phyloP scores from a whole-genome alignment of 1,140 invertebrate genomes.

The Pseudachorutes palmiensis region DNA sequence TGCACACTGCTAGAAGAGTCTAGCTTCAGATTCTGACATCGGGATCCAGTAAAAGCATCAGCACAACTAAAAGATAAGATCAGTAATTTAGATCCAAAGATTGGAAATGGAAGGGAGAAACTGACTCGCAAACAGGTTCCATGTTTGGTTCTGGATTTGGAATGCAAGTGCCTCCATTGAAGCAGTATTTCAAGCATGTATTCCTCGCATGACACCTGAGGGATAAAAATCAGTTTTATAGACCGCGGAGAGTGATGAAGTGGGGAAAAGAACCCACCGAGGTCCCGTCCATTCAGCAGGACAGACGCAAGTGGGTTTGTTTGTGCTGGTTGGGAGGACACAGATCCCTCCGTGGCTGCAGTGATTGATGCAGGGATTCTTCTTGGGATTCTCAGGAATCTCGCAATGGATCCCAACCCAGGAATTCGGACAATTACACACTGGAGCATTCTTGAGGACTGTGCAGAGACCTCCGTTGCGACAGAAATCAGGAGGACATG shows the following conservation, averaged over 20 bases:
- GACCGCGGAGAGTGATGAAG: background rate
- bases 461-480: conserved; percentile 46
- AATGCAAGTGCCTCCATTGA: conserved; percentile 52
- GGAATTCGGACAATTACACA: conserved; percentile 47
- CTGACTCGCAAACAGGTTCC: conserved; percentile 46
- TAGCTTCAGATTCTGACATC: conserved; percentile 39
- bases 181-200: conserved; percentile 51
- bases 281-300: conserved; percentile 51
- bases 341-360: conserved; percentile 55
- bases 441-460: conserved; percentile 35
- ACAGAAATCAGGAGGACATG: conserved; percentile 40
- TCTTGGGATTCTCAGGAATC: conserved; percentile 42
- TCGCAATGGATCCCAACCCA: conserved; percentile 51
- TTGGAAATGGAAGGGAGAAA: conserved; percentile 18
- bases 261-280: conserved; percentile 24
- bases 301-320: conserved; percentile 50
- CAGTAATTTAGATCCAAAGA: conserved; percentile 1
- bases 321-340: conserved; percentile 38
- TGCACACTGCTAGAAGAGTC: conserved; percentile 14
- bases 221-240: background rate
- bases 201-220: conserved; percentile 46
- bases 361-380: conserved; percentile 52
- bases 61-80: conserved; percentile 41
- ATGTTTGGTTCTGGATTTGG: conserved; percentile 41
- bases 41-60: conserved; percentile 40